phyloP scores from a whole-genome alignment of 2,888 invertebrate species.

The Cyclophora albipunctata region DNA sequence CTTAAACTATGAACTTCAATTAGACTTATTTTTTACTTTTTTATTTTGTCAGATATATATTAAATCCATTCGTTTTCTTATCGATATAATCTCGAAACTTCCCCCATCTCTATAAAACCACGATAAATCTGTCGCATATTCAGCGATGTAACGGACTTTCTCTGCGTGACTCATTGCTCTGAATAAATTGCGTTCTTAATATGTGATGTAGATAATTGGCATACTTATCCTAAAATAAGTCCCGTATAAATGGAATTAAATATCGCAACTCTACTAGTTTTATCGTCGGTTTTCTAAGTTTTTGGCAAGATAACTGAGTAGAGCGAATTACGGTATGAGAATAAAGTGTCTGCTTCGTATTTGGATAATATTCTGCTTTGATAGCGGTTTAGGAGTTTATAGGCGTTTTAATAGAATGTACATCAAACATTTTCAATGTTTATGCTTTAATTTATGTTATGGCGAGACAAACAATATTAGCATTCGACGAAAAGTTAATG shows the following conservation, averaged over 20 bases:
- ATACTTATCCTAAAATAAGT: constrained; percentile 62
- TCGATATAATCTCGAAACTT: constrained; percentile 19
- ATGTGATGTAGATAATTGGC: constrained; percentile 71
- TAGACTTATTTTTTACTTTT: too few relatives aligned
- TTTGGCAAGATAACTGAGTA: constrained; percentile 5
- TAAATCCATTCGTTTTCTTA: too few relatives aligned
- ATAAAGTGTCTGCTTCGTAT: not conserved
- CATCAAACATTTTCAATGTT: too few relatives aligned
- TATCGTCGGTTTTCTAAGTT: not conserved
- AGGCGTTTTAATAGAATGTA: too few relatives aligned
- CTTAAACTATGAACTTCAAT: too few relatives aligned
- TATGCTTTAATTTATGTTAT: too few relatives aligned
- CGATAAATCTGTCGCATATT: constrained; percentile 76
- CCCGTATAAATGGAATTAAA: constrained; percentile 33
- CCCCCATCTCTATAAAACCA: constrained; percentile 46
- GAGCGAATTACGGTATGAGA: not conserved
- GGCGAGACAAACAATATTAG: too few relatives aligned
- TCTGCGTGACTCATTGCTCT: constrained; percentile 67
- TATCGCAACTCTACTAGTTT: constrained; percentile 5
- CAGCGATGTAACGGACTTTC: constrained; percentile 74
- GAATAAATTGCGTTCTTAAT: constrained; percentile 69
- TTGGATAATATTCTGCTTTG: too few relatives aligned
- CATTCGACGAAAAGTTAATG: too few relatives aligned
- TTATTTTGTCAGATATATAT: too few relatives aligned
- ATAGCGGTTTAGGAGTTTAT: too few relatives aligned